Evolutionary conservation across 2,113 vertebrate species (phyloP), one percentile per base, ranked within the genome.

Genomic region (Oreochromis spilurus): DNA sequence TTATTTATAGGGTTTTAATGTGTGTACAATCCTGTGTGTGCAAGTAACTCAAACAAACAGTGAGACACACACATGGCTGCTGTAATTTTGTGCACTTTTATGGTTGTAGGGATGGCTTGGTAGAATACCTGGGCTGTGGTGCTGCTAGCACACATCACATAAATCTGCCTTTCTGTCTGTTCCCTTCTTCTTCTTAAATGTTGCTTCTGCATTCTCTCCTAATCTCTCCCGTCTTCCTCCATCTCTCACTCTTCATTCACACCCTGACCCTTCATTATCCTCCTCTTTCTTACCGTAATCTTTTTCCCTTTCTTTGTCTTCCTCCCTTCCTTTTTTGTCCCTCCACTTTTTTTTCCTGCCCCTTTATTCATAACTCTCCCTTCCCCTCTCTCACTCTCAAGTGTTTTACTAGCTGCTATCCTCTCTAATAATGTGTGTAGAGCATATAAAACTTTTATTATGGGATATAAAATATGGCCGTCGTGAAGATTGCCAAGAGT

Each of bases 371-470:
- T 91, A 91, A 93, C 90, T 91, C 90, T 88, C 79, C 77, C 50
- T 85, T 79, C 62, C 83, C 87, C 80, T 88, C 92, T 86, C 89
- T 89, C 86, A 84, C 89, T 89, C 93, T 89, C 88, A 93, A 93
- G 92, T 94, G 91, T 95, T 95, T 94, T 95, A 95, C 95, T 93
- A 94, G 94, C 95, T 94, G 94, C 95, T 94, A 94, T 94, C 94
- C 93, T 94, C 94, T 93, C 95, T 95, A 95, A 96, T 94, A 95
- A 95, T 95, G 93, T 95, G 94, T 95, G 94, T 93, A 91, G 94
- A 94, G 95, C 93, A 21, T 93, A 96, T 96, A 96, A 95, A 96
- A 95, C 92, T 94, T 96, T 96, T 96, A 95, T 93, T 92, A 94
- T 84, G 88, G 90, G 89, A 91, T 93, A 95, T 95, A 96, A 96